phyloP scores from a whole-genome alignment of 2,113 vertebrate genomes.

The Athene cunicularia region DNA sequence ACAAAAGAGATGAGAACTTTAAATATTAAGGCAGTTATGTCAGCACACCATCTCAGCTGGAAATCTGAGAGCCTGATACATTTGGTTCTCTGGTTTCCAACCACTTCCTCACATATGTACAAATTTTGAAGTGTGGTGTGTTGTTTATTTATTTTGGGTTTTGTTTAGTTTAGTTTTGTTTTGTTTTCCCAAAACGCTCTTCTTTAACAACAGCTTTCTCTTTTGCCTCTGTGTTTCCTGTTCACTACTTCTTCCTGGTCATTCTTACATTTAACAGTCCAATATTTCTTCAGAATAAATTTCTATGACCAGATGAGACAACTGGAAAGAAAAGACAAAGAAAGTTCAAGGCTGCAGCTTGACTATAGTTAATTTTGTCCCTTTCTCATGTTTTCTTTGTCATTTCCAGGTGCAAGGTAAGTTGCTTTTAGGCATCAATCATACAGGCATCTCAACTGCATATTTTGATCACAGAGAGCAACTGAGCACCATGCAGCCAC shows the following conservation, averaged over 20 bases:
- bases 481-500: too few species aligned
- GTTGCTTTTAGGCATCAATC: not conserved
- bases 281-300: not conserved
- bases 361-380: not conserved
- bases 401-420: not conserved
- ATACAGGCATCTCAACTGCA: not conserved
- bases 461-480: too few species aligned
- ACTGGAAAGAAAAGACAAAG: not conserved
- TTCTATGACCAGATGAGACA: not conserved
- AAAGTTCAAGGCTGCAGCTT: not conserved
- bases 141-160: too few species aligned
- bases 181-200: not conserved
- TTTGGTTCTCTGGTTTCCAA: not conserved
- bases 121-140: not conserved
- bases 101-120: not conserved
- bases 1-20: constrained; percentile 32
- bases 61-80: not conserved
- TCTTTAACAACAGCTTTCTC: not conserved
- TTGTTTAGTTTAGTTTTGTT: fast-evolving
- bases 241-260: not conserved
- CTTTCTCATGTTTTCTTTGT: not conserved
- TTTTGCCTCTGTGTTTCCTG: not conserved
- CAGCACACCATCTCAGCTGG: not conserved
- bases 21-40: constrained; percentile 36
- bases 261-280: not conserved